A percentile compares a stretch with the other conserved stretches of the same genome.
Conservation (phyloP, 2,113 vertebrate species). For the Leuciscus idus region DNA sequence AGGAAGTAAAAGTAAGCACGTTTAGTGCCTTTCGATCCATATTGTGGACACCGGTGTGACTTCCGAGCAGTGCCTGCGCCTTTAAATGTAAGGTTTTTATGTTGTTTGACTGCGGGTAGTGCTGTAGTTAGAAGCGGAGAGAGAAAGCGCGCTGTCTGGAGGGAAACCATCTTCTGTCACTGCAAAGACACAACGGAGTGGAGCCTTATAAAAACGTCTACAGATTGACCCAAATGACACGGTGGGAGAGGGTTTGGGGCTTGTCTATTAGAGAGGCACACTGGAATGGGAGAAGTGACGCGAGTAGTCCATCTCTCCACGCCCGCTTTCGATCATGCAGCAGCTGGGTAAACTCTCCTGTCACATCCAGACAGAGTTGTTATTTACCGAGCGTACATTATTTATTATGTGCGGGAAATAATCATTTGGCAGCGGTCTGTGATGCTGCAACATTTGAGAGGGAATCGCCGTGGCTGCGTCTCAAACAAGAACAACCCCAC, state of each 20-base stretch:
- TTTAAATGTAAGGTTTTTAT: slow-evolving; percentile 73
- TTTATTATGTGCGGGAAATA: slow-evolving; percentile 49
- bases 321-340: slow-evolving; percentile 58
- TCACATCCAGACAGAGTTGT: slow-evolving; percentile 49
- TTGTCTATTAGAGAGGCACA: slow-evolving; percentile 43
- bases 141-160: slow-evolving; percentile 52
- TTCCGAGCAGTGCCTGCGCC: slow-evolving; percentile 67
- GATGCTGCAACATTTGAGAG: slow-evolving; percentile 3
- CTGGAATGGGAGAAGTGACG: slow-evolving; percentile 57
- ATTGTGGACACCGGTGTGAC: neutral
- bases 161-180: slow-evolving; percentile 34
- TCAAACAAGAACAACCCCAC: neutral
- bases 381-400: slow-evolving; percentile 43
- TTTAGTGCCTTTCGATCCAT: neutral
- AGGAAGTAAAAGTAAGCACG: neutral
- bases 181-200: slow-evolving; percentile 28
- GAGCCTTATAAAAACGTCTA: slow-evolving; percentile 40
- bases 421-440: slow-evolving; percentile 14
- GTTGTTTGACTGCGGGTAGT: slow-evolving; percentile 43
- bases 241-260: slow-evolving; percentile 44
- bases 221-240: slow-evolving; percentile 63
- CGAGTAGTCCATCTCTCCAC: slow-evolving; percentile 65
- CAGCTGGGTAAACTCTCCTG: slow-evolving; percentile 72
- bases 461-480: slow-evolving; percentile 54
- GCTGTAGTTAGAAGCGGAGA: slow-evolving; percentile 11